Evolutionary conservation across 2,797 vertebrate species (phyloP).

Genomic region (Petrocephalus sullivani): DNA sequence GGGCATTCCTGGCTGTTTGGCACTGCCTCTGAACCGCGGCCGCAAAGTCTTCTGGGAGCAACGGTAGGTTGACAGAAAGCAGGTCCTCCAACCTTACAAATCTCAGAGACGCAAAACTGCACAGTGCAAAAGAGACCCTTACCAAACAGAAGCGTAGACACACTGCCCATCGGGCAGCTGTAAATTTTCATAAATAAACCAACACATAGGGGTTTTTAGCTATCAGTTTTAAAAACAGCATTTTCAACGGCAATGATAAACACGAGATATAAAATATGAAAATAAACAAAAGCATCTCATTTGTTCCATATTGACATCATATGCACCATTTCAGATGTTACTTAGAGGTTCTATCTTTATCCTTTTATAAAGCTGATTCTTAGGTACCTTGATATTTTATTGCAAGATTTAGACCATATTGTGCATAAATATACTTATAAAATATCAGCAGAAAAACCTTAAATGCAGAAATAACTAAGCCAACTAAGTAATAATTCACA

Average conservation of each 20-base stretch:
- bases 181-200: not conserved
- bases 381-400: not conserved
- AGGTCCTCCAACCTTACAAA: conserved; percentile 74
- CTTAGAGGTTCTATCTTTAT: not conserved
- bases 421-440: not conserved
- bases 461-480: not conserved
- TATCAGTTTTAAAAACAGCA: not conserved
- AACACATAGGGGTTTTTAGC: not conserved
- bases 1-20: conserved; percentile 55
- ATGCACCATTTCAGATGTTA: not conserved
- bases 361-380: conserved; percentile 3
- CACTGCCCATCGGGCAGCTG: not conserved
- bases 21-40: conserved; percentile 69
- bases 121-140: conserved; percentile 6
- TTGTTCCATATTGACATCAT: not conserved
- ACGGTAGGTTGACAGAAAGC: conserved; percentile 57
- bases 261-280: not conserved
- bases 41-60: conserved; percentile 67
- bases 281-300: not conserved
- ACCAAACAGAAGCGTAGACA: not conserved
- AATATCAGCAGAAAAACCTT: not conserved
- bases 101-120: conserved; percentile 71
- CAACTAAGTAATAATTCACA: not conserved
- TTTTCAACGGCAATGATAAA: not conserved
- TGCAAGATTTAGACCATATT: not conserved